phyloP scores from a whole-genome alignment of 1,140 invertebrate species.

The Cyrtorhinus lividipennis region DNA sequence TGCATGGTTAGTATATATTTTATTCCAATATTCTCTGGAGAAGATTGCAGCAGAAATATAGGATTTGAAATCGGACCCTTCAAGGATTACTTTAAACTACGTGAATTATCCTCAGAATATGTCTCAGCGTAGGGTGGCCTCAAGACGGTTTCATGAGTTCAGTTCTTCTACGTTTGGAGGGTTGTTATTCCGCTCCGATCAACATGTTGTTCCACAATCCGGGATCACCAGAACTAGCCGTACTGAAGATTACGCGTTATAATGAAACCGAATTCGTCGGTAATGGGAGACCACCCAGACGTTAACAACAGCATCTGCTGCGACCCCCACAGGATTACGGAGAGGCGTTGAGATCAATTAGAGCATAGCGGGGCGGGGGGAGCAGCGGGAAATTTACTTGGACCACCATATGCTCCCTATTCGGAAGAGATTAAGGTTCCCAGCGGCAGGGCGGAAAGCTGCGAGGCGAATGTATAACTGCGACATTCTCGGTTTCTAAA shows the following conservation, averaged over 20 bases:
- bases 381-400: background rate
- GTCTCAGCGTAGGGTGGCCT: too few relatives aligned
- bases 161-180: background rate
- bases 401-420: constrained; percentile 1
- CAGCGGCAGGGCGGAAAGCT: background rate
- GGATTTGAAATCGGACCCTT: too few relatives aligned
- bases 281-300: background rate
- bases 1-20: too few relatives aligned
- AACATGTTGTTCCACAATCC: background rate
- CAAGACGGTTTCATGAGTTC: too few relatives aligned
- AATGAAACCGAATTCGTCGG: background rate
- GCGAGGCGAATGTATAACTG: too few relatives aligned
- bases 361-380: background rate
- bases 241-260: background rate
- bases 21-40: too few relatives aligned
- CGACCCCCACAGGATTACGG: background rate
- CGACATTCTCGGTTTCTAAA: too few relatives aligned
- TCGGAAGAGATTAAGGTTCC: constrained; percentile 4
- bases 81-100: too few relatives aligned
- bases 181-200: background rate
- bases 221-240: background rate
- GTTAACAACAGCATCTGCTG: constrained; percentile 3
- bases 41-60: too few relatives aligned
- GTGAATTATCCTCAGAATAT: too few relatives aligned
- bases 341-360: constrained; percentile 1